Evolutionary conservation across 2,113 vertebrate genomes (phyloP).

Genomic region (Myiozetetes cayanensis): DNA sequence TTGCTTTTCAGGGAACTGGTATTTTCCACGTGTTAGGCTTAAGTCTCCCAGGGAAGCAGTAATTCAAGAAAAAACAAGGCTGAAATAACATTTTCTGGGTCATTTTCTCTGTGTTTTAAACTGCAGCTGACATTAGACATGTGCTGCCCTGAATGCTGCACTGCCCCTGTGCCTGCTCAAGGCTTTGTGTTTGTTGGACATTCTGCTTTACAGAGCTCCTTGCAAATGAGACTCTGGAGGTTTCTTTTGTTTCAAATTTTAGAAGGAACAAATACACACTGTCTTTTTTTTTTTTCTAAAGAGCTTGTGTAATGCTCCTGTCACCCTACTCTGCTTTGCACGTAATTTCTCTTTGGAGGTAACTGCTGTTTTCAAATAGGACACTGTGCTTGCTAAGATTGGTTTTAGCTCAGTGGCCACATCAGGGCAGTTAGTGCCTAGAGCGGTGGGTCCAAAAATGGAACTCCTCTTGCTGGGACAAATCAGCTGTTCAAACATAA

Average conservation of each 20-base stretch:
- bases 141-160: neutral
- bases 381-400: fast-evolving
- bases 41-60: neutral
- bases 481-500: neutral
- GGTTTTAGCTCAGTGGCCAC: neutral
- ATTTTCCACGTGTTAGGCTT: neutral
- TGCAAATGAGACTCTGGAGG: neutral
- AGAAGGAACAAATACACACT: neutral
- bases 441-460: neutral
- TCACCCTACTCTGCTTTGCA: neutral
- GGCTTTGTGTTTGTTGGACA: neutral
- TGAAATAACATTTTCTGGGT: neutral
- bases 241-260: neutral
- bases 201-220: neutral
- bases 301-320: neutral
- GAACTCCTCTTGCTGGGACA: neutral
- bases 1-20: neutral
- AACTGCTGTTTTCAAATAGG: neutral
- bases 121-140: neutral
- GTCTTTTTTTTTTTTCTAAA: neutral
- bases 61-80: neutral
- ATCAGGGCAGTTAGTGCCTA: neutral
- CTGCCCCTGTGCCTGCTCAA: neutral
- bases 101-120: neutral
- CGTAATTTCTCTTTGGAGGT: neutral